Evolutionary conservation across 1,140 invertebrate genomes (phyloP).

Genomic region (Dendrolimus punctatus): DNA sequence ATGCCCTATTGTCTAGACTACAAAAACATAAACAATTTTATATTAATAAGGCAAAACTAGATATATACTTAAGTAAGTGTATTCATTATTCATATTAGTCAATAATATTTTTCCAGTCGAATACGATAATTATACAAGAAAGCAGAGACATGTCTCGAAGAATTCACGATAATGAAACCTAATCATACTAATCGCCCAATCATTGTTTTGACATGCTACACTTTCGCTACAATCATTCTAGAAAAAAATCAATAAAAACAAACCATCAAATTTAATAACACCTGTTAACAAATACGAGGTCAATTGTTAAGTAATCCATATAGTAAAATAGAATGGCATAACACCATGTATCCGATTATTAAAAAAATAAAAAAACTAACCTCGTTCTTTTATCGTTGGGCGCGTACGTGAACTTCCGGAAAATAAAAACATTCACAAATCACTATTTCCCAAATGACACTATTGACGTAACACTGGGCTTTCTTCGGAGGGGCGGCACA

Average conservation of each 20-base stretch:
- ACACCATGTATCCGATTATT: conserved; percentile 1
- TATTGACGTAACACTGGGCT: too few relatives aligned
- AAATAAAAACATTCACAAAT: conserved; percentile 55
- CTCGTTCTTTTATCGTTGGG: conserved; percentile 44
- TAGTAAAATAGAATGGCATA: conserved; percentile 15
- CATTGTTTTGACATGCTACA: background rate
- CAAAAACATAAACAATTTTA: too few relatives aligned
- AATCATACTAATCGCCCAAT: too few relatives aligned
- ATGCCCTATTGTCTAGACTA: too few relatives aligned
- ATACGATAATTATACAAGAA: too few relatives aligned
- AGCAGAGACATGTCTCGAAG: too few relatives aligned
- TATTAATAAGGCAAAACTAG: too few relatives aligned
- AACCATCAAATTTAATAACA: conserved; percentile 1
- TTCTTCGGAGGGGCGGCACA: conserved; percentile 21
- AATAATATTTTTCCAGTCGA: too few relatives aligned
- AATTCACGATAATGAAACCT: too few relatives aligned
- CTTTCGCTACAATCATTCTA: background rate
- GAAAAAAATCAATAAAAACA: background rate
- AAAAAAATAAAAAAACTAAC: conserved; percentile 30
- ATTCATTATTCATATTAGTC: too few relatives aligned
- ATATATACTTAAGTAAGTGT: too few relatives aligned
- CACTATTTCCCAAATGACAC: conserved; percentile 24
- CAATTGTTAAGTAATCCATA: conserved; percentile 46
- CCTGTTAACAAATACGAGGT: conserved; percentile 16
- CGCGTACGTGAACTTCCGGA: conserved; percentile 28